Conservation (phyloP, 2,888 invertebrate genomes). For the Drosophila ustulata region DNA sequence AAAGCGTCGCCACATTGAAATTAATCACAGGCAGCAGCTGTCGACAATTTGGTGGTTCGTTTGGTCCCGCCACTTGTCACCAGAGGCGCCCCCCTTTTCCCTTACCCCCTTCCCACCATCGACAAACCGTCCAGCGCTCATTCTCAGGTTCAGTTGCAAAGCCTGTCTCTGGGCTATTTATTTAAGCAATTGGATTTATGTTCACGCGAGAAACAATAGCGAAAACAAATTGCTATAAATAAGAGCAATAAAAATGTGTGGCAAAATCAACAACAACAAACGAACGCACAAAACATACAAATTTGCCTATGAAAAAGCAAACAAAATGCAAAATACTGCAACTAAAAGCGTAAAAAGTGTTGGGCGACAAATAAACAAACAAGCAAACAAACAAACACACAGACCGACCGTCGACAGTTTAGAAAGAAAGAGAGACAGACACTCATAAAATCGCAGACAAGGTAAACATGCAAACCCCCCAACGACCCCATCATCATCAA, state of each 20-base stretch:
- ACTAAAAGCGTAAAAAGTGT: conserved; percentile 48
- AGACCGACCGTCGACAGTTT: conserved; percentile 7
- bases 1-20: conserved; percentile 51
- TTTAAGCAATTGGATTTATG: conserved; percentile 69
- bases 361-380: conserved; percentile 35
- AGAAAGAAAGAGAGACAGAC: conserved; percentile 13
- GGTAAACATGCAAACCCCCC: conserved; percentile 58
- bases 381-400: conserved; percentile 13
- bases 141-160: conserved; percentile 1
- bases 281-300: conserved; percentile 62
- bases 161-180: conserved; percentile 43
- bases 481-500: conserved; percentile 43
- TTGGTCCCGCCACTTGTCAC: conserved; percentile 21
- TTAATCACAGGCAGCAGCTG: conserved; percentile 65
- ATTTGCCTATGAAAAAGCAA: conserved; percentile 47
- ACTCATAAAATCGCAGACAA: conserved; percentile 65
- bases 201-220: conserved; percentile 45
- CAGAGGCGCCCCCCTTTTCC: not conserved
- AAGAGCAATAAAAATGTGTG: conserved; percentile 53
- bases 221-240: conserved; percentile 58
- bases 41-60: conserved; percentile 46
- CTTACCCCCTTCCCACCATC: not conserved
- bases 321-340: conserved; percentile 46
- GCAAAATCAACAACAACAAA: conserved; percentile 24
- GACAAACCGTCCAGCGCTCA: not conserved